A percentile compares a stretch with the other conserved stretches of the same genome.
Conservation (phyloP, 2,113 vertebrate genomes). For the Clarias batrachus region DNA sequence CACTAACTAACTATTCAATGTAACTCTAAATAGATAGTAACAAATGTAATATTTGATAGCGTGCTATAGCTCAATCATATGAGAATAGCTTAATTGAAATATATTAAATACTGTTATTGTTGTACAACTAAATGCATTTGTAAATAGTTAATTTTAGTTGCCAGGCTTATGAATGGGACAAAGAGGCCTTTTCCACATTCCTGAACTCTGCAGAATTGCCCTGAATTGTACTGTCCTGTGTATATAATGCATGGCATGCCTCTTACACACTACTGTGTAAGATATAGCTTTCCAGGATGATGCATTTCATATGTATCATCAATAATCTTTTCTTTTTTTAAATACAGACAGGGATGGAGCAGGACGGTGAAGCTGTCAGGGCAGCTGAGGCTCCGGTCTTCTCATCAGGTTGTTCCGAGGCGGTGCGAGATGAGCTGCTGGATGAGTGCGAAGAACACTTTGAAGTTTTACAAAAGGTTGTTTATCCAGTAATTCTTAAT, state of each 20-base stretch:
- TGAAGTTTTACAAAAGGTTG: constrained; percentile 62
- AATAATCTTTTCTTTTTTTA: neutral
- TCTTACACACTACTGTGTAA: neutral
- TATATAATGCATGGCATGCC: neutral
- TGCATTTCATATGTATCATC: neutral
- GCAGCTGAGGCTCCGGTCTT: neutral
- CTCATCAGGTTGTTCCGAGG: constrained; percentile 51
- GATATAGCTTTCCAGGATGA: neutral
- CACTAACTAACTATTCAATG: neutral
- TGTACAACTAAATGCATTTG: neutral
- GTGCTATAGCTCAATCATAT: neutral
- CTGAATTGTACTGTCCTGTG: neutral
- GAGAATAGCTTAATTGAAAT: neutral
- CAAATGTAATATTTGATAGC: neutral
- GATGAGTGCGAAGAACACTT: constrained; percentile 69
- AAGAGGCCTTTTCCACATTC: neutral
- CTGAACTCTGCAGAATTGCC: too few species aligned
- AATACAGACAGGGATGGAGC: constrained; percentile 31
- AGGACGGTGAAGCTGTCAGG: neutral
- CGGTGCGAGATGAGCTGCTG: constrained; percentile 60
- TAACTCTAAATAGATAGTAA: neutral
- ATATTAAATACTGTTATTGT: neutral
- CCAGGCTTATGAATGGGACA: neutral
- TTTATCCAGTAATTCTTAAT: neutral
- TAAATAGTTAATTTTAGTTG: neutral